Evolutionary conservation across 2,797 vertebrate species (phyloP).

Genomic region (Psittacula echo): DNA sequence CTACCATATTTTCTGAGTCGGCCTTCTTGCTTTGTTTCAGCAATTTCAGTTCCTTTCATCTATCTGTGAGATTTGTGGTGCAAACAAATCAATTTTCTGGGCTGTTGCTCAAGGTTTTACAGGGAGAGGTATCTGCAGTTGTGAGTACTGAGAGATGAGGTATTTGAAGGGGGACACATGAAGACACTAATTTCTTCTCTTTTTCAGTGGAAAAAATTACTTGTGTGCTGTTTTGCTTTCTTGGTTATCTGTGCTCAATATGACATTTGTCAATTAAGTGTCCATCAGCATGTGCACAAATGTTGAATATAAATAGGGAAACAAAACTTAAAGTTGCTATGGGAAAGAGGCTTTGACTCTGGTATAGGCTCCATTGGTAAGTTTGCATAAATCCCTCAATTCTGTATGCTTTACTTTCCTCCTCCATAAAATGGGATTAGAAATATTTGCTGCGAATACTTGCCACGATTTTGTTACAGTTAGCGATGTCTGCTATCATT

Average conservation of each 20-base stretch:
- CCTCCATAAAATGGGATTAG: not conserved
- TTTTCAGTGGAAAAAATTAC: not conserved
- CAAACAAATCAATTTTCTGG: conserved; percentile 40
- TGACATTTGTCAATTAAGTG: not conserved
- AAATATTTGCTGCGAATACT: not conserved
- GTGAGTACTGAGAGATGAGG: not conserved
- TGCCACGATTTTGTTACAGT: not conserved
- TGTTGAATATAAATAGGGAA: not conserved
- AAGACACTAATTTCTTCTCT: not conserved
- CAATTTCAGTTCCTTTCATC: not conserved
- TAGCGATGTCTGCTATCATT: fast-evolving
- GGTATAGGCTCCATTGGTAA: not conserved
- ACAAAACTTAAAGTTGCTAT: not conserved
- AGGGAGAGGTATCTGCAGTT: not conserved
- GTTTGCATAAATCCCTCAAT: not conserved
- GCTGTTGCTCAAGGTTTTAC: not conserved
- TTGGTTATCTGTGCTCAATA: not conserved
- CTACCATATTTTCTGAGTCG: not conserved
- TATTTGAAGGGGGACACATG: not conserved
- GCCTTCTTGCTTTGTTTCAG: conserved; percentile 27
- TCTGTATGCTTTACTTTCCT: not conserved
- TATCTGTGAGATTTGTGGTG: not conserved
- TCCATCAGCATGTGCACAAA: not conserved
- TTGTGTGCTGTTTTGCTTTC: not conserved
- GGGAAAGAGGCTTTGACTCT: not conserved